phyloP scores from a whole-genome alignment of 2,797 vertebrate genomes.

The Sebastes matsubarae region DNA sequence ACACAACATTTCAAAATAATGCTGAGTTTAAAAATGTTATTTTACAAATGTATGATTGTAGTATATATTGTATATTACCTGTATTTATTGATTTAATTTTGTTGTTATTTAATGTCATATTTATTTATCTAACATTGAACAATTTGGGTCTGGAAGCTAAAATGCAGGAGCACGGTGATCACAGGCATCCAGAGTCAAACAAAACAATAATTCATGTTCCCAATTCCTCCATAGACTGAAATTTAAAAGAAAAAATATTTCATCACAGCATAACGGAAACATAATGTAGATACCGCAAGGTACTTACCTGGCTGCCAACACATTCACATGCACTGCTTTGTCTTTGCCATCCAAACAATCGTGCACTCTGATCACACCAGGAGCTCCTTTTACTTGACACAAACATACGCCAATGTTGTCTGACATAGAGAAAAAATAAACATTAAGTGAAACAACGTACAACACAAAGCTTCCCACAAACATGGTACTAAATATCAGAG shows the following conservation, averaged over 20 bases:
- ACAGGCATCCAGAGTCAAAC: background rate
- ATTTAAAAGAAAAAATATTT: background rate
- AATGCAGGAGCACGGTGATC: background rate
- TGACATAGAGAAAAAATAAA: slow-evolving; percentile 19
- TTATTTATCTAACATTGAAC: background rate
- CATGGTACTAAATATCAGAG: background rate
- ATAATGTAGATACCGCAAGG: background rate
- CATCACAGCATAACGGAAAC: too few relatives aligned
- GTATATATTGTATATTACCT: too few relatives aligned
- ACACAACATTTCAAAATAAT: too few relatives aligned
- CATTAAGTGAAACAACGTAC: background rate
- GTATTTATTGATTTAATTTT: too few relatives aligned
- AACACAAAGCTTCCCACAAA: background rate
- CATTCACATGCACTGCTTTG: slow-evolving; percentile 27
- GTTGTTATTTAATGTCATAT: background rate
- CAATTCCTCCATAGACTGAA: background rate
- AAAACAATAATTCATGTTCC: background rate
- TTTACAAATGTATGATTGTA: too few relatives aligned
- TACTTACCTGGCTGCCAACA: slow-evolving; percentile 66
- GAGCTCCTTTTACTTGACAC: rapidly evolving
- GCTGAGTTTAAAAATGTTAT: too few relatives aligned
- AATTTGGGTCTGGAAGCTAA: background rate
- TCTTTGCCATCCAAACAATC: slow-evolving; percentile 52
- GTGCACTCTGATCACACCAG: background rate
- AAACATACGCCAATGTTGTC: slow-evolving; percentile 65